Conservation (phyloP, 1,140 invertebrate genomes). For the Apis cerana region DNA sequence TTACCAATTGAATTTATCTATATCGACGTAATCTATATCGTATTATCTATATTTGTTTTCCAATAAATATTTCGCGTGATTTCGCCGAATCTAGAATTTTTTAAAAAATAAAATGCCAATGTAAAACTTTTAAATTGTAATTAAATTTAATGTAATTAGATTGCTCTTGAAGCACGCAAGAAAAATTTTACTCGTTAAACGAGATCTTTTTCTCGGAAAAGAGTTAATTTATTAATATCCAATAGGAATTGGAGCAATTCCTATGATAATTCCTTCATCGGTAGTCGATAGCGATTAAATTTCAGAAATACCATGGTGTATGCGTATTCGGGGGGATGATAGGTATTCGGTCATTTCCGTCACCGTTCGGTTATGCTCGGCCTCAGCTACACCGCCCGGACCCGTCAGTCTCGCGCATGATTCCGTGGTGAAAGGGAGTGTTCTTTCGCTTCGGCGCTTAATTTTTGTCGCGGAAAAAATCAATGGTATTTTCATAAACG, state of each 20-base stretch:
- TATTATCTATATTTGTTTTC: too few relatives aligned
- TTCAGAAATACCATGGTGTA: slow-evolving; percentile 33
- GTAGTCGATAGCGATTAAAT: slow-evolving; percentile 39
- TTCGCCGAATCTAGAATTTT: background rate
- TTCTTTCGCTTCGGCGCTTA: slow-evolving; percentile 32
- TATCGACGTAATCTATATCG: too few relatives aligned
- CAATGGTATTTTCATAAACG: slow-evolving; percentile 29
- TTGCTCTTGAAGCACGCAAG: too few relatives aligned
- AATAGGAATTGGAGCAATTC: background rate
- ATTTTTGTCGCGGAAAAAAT: slow-evolving; percentile 54
- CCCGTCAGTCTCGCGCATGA: slow-evolving; percentile 71
- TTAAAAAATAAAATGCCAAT: background rate
- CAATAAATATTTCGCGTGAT: background rate
- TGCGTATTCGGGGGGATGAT: slow-evolving; percentile 42
- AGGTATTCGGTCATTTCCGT: slow-evolving; percentile 60
- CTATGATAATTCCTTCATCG: slow-evolving; percentile 8
- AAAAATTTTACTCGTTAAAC: background rate
- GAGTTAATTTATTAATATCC: background rate
- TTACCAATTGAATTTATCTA: background rate
- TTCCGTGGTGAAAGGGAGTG: slow-evolving; percentile 46
- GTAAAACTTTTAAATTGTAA: too few relatives aligned
- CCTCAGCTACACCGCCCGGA: slow-evolving; percentile 67
- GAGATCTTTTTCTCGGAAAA: background rate
- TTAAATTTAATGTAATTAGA: background rate
- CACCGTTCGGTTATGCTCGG: slow-evolving; percentile 59